Evolutionary conservation across 2,888 invertebrate species (phyloP), one percentile per base, ranked within the genome.

Genomic region (Eupsilia transversa): DNA sequence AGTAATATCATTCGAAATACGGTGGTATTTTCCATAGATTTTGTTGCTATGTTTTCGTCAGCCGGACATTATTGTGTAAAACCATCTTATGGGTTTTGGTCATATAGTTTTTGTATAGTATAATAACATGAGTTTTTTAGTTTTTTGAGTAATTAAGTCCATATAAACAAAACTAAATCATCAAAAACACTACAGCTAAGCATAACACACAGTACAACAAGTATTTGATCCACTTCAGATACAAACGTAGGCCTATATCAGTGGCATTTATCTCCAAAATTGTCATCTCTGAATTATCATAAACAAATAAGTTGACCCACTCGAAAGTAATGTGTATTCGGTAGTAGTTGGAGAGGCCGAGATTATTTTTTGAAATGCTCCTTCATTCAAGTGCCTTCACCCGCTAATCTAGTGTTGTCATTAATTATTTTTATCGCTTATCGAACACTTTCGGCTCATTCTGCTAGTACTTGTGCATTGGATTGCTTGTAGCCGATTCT

Each of bases 361-460:
- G 96, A 96, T 96, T 95, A 96, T 94, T 94, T 94, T 96, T 94
- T 95, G 93, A 94, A 96, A 95, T 94, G 94, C 95, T 96, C 94
- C 96, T 96, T 93, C 92, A 96, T 91, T 96, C 89, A 93, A 96
- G 96, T 96, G 94, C 94, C 94, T 94, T 93, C 92, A 91, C 86
- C 88, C 88, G 92, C 94, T 96, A 96, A 96, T 96, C 96, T 95
- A 92, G 90, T 93, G 94, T 94, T 94, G 95, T 94, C 94, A 95
- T 94, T 96, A 96, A 96, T 96, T 96, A 96, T 95, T 96, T 96
- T 96, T 96, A 96, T 96, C 96, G 94, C 94, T 95, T 95, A 95
- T 96, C 94, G 90, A 93, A 91, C 93, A 95, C 91, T 96, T 95
- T 95, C 91, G 95, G 94, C 92, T 93, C 91, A 84, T 91, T 91